Percentiles rank a stretch among this genome's conserved stretches.
These are phyloP conservation scores for Ruditapes philippinarum DNA, from an alignment of 1,140 invertebrate species.

Conservation along the genomic window DNA sequence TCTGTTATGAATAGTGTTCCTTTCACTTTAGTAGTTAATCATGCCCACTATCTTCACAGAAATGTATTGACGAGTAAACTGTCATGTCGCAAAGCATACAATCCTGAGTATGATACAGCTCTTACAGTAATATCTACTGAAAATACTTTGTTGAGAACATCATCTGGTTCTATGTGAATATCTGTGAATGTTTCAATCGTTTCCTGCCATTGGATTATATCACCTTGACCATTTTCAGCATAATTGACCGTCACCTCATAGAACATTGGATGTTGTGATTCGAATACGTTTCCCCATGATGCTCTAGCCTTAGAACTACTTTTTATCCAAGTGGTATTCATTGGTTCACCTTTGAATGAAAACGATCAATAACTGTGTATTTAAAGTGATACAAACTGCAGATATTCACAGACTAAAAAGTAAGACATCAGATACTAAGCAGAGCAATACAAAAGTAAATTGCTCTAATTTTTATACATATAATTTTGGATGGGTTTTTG, in stretches of 20 bases:
- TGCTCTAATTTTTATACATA: too few species aligned
- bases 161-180: not conserved
- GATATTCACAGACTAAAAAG: too few species aligned
- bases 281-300: not conserved
- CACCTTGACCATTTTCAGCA: not conserved
- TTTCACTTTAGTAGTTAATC: too few species aligned
- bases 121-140: not conserved
- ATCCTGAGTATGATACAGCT: not conserved
- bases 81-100: not conserved
- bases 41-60: too few species aligned
- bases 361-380: too few species aligned
- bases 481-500: too few species aligned
- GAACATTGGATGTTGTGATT: slow-evolving; percentile 6
- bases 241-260: slow-evolving; percentile 22
- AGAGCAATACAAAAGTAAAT: too few species aligned
- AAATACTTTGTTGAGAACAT: not conserved
- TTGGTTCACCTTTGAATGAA: slow-evolving; percentile 9
- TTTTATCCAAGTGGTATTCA: not conserved
- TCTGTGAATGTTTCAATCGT: not conserved
- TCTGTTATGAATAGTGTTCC: too few species aligned
- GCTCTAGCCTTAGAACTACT: not conserved
- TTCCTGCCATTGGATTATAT: slow-evolving; percentile 41
- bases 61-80: not conserved
- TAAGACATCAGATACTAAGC: too few species aligned
- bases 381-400: too few species aligned